Percentiles rank a stretch among this genome's conserved stretches.
These are phyloP conservation scores for Phataginus tricuspis DNA, from an alignment of 2,797 vertebrate species.

Conservation along the genomic window DNA sequence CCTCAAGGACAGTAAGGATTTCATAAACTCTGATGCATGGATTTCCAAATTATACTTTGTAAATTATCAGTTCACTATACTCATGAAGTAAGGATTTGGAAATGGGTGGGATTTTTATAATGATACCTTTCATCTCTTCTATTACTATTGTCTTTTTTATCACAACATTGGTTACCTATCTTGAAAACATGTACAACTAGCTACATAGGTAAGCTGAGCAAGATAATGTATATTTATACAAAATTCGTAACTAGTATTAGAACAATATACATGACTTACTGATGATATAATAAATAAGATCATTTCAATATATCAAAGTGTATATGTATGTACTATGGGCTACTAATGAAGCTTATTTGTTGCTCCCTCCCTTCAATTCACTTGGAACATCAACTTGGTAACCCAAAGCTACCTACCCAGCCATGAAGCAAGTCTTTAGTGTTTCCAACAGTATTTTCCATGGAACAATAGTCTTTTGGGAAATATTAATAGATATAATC, in stretches of 20 bases:
- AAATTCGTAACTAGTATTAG: conserved; percentile 2
- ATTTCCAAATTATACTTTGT: background rate
- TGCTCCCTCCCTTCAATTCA: background rate
- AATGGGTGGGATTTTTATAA: background rate
- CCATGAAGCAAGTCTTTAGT: background rate
- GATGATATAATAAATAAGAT: background rate
- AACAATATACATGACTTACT: background rate
- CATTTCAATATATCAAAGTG: background rate
- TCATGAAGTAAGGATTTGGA: conserved; percentile 2
- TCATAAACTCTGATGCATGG: background rate
- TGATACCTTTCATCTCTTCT: background rate
- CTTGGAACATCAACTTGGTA: background rate
- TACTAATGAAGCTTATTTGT: background rate
- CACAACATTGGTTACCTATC: background rate
- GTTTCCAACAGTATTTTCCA: background rate
- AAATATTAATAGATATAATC: background rate
- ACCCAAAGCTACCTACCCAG: background rate
- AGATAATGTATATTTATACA: background rate
- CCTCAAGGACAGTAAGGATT: background rate
- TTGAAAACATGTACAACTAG: conserved; percentile 28
- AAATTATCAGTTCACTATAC: background rate
- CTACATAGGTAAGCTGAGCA: background rate
- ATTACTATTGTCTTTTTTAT: background rate
- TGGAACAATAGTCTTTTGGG: background rate
- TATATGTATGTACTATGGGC: background rate